Evolutionary conservation across 2,797 vertebrate species (phyloP).

Genomic region (Odontamblyopus rebecca): DNA sequence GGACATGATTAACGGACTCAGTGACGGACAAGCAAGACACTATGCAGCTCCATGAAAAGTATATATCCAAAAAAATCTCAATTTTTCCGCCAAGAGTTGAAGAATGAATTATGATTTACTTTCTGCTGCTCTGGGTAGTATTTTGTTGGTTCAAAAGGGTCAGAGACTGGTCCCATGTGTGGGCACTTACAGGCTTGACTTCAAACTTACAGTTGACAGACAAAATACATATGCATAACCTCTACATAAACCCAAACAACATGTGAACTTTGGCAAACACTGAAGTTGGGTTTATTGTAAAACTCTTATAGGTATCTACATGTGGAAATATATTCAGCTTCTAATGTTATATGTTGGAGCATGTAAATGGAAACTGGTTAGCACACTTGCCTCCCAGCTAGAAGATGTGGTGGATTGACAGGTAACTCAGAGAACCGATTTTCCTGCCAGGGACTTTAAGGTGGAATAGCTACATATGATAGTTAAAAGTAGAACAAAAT

Average conservation of each 20-base stretch:
- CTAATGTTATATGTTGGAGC: not conserved
- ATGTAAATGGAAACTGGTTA: not conserved
- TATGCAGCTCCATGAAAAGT: conserved; percentile 31
- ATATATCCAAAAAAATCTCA: conserved; percentile 36
- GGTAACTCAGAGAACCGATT: too few relatives aligned
- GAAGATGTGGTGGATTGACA: not conserved
- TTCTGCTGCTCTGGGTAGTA: conserved; percentile 23
- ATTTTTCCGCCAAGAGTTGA: conserved; percentile 39
- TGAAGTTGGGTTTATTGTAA: not conserved
- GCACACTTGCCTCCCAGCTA: not conserved
- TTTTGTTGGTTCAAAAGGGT: conserved; percentile 52
- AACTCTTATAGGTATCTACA: not conserved
- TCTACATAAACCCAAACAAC: not conserved
- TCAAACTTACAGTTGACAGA: conserved; percentile 5
- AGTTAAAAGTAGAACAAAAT: not conserved
- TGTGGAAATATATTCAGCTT: not conserved
- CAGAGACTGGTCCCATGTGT: conserved; percentile 35
- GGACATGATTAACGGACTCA: conserved; percentile 40
- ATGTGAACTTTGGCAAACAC: not conserved
- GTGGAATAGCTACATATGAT: not conserved
- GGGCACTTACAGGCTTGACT: conserved; percentile 32
- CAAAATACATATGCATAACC: conserved; percentile 9
- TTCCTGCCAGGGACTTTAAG: too few relatives aligned
- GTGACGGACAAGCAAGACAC: conserved; percentile 31
- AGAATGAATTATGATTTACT: conserved; percentile 40